These are phyloP conservation scores for Melanotaenia nigrans DNA, from an alignment of 2,797 vertebrate genomes.

Conservation along the genomic window DNA sequence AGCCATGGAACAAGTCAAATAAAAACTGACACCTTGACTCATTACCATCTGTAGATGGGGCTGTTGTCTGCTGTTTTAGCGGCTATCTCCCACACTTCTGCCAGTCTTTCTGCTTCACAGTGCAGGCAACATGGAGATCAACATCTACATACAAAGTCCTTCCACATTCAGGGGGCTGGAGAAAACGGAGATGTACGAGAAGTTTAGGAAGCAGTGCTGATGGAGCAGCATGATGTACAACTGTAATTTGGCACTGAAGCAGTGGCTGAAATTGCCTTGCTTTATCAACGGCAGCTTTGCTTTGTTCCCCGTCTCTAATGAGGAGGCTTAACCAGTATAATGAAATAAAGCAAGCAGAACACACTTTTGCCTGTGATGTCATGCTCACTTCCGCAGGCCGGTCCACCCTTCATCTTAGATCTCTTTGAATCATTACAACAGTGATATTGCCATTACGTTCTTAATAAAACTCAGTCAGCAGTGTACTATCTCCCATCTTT, in stretches of 20 bases:
- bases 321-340: slow-evolving; percentile 77
- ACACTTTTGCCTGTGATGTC: slow-evolving; percentile 74
- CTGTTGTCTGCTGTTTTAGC: slow-evolving; percentile 71
- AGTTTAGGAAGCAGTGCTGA: slow-evolving; percentile 55
- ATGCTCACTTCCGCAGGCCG: slow-evolving; percentile 62
- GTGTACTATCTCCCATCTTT: slow-evolving; percentile 76
- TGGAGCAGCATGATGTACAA: slow-evolving; percentile 80
- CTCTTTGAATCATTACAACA: slow-evolving; percentile 58
- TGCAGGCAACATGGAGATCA: slow-evolving; percentile 74
- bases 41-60: slow-evolving; percentile 76
- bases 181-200: slow-evolving; percentile 29
- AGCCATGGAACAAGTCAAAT: background rate
- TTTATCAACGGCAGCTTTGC: slow-evolving; percentile 79
- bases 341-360: slow-evolving; percentile 72
- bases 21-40: slow-evolving; percentile 6
- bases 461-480: slow-evolving; percentile 76
- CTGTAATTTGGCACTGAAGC: slow-evolving; percentile 80
- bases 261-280: slow-evolving; percentile 80
- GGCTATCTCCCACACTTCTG: slow-evolving; percentile 18
- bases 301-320: slow-evolving; percentile 67
- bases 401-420: slow-evolving; percentile 55
- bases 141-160: slow-evolving; percentile 30
- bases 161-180: slow-evolving; percentile 20
- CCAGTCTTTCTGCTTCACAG: slow-evolving; percentile 58
- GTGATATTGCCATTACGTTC: slow-evolving; percentile 68